These are phyloP conservation scores for Araneus ventricosus DNA, from an alignment of 1,140 invertebrate genomes.

Conservation along the genomic window DNA sequence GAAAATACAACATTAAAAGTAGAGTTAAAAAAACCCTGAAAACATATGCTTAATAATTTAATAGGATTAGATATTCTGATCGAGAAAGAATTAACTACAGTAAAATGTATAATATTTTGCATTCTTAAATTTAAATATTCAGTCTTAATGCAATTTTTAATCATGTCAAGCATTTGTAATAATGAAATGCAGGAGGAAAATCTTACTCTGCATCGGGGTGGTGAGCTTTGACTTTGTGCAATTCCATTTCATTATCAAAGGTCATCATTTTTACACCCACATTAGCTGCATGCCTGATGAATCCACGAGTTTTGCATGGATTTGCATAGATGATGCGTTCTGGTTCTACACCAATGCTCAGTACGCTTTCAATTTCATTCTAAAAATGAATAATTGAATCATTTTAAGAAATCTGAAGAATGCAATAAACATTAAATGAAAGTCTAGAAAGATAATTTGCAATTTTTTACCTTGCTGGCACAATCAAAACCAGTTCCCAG, in stretches of 20 bases:
- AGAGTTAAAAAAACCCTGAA: not conserved
- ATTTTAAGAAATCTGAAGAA: not conserved
- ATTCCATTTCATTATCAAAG: constrained; percentile 96
- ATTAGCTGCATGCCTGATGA: constrained; percentile 91
- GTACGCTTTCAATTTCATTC: constrained; percentile 90
- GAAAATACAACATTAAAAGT: too few relatives aligned
- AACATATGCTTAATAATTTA: not conserved
- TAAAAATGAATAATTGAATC: not conserved
- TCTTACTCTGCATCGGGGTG: constrained; percentile 86
- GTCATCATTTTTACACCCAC: constrained; percentile 92
- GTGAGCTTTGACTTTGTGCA: constrained; percentile 93
- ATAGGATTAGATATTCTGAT: too few relatives aligned
- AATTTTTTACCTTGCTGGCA: constrained; percentile 89
- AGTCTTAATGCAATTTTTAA: too few relatives aligned
- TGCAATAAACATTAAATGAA: not conserved
- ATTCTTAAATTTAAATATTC: too few relatives aligned
- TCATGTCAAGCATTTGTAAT: not conserved
- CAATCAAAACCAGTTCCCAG: constrained; percentile 97
- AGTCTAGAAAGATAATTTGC: not conserved
- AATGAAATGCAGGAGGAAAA: not conserved
- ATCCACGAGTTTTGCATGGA: constrained; percentile 96
- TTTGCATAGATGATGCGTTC: constrained; percentile 97
- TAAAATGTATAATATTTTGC: too few relatives aligned
- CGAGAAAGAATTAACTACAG: too few relatives aligned
- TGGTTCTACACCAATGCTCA: constrained; percentile 88